Evolutionary conservation across 2,888 invertebrate genomes (phyloP).

Genomic region (Lasius platythorax): DNA sequence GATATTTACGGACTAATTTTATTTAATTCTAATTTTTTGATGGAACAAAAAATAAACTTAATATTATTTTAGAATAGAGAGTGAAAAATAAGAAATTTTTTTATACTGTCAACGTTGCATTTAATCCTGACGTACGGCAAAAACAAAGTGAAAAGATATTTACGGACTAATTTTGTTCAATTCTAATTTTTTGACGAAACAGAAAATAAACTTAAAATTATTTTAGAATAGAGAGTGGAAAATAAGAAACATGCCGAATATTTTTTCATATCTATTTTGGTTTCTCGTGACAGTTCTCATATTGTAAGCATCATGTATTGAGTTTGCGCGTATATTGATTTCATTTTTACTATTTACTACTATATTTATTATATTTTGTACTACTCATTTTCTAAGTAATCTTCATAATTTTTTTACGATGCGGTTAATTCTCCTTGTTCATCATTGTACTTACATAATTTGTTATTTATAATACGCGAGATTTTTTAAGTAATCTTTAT

Average conservation of each 20-base stretch:
- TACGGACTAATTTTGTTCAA: not conserved
- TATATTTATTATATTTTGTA: not conserved
- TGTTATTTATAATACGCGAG: not conserved
- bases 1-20: not conserved
- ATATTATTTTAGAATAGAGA: not conserved
- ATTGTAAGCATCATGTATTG: not conserved
- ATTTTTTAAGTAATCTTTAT: not conserved
- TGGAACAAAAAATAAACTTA: not conserved
- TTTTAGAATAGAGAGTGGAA: not conserved
- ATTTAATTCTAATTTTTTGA: not conserved
- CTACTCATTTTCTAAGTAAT: not conserved
- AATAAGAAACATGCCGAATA: not conserved
- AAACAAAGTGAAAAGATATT: not conserved
- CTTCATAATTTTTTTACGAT: not conserved
- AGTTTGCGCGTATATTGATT: not conserved
- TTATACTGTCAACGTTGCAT: not conserved
- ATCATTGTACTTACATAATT: not conserved
- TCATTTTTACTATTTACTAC: no score
- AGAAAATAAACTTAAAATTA: not conserved
- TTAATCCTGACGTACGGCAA: not conserved
- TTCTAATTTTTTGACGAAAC: not conserved
- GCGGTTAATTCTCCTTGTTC: slow-evolving; percentile 3
- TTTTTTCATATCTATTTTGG: not conserved
- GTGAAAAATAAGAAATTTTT: not conserved
- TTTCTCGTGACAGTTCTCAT: not conserved